Base-by-base conservation (phyloP, 92 coral and sea anemone species). In the Parazoanthus swiftii region DNA sequence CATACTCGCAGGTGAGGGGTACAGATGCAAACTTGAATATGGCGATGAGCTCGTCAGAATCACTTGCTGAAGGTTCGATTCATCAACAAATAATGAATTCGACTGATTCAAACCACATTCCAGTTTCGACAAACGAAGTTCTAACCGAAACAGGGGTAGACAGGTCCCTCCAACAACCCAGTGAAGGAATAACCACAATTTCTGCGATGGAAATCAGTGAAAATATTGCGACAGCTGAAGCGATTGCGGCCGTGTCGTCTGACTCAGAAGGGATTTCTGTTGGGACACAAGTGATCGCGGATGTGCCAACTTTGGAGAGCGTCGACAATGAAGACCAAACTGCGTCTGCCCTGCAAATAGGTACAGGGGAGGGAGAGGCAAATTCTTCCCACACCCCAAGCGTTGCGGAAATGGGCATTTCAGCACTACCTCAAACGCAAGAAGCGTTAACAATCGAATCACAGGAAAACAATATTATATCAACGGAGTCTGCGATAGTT, bases 1-100 rank as follows among this genome's bases (percentile, higher is more conserved):
- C 21, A 26, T 74, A 44, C n/a, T 66, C 68, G 16, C 85, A 82
- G 46, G 58, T n/a, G 76, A 67, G 85, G 79, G 68, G 79, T 50
- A 76, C 81, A 71, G 48, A 70, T 80, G 77, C 43, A 26, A 51
- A 63, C 86, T 50, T 23, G 3, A 77, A 85, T 68, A 94, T 92
- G 97, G 92, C 97, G 77, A 91, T 88, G 90, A 90, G 84, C 88
- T 89, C 89, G 39, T 56, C 94, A 89, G 94, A 96, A 76, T 70
- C 92, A 29, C 75, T 93, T 79, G 58, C 89, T 67, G 83, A 81
- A 82, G 93, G 86, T 88, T 82, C 92, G 76, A 88, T 94, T 90
- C 93, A 90, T 66, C 92, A 89, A 78, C 92, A 92, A 92, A 90
- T 92, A 82, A 91, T 94, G 86, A 91, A 90, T 65, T 87, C 43